Conservation (phyloP, 2,888 invertebrate species). For the Ormia ochracea region DNA sequence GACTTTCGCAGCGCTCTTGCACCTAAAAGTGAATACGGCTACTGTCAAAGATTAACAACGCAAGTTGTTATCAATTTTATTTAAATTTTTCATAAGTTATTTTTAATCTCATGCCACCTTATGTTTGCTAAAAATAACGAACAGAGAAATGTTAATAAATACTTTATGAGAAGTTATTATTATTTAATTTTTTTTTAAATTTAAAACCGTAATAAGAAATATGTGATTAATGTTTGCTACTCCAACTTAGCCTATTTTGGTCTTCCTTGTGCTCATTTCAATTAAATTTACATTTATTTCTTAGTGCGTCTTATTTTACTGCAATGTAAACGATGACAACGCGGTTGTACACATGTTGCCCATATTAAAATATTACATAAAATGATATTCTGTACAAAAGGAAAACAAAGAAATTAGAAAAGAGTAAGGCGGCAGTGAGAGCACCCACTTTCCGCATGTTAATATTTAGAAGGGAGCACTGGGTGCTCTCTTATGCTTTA, state of each 20-base stretch:
- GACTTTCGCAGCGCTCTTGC: not conserved
- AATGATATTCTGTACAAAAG: constrained; percentile 70
- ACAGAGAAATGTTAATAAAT: constrained; percentile 17
- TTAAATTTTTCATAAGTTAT: not conserved
- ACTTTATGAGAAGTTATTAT: constrained; percentile 26
- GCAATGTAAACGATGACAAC: constrained; percentile 55
- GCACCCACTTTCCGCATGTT: not conserved
- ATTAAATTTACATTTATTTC: constrained; percentile 48
- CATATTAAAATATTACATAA: constrained; percentile 67
- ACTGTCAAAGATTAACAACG: not conserved
- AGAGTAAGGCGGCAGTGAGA: not conserved
- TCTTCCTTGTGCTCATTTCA: constrained; percentile 4
- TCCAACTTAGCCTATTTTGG: not conserved
- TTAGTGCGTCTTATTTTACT: constrained; percentile 15
- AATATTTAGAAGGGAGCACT: not conserved
- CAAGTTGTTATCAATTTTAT: not conserved
- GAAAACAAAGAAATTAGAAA: not conserved
- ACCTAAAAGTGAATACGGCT: not conserved
- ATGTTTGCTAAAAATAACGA: not conserved
- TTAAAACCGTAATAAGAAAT: not conserved
- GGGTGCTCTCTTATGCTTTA: not conserved
- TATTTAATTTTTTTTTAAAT: not conserved
- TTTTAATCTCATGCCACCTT: not conserved
- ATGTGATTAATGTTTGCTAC: not conserved
- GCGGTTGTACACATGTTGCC: constrained; percentile 61